A percentile compares a stretch with the other conserved stretches of the same genome.
Conservation (phyloP, 2,797 vertebrate species). For the Acanthurus tractus region DNA sequence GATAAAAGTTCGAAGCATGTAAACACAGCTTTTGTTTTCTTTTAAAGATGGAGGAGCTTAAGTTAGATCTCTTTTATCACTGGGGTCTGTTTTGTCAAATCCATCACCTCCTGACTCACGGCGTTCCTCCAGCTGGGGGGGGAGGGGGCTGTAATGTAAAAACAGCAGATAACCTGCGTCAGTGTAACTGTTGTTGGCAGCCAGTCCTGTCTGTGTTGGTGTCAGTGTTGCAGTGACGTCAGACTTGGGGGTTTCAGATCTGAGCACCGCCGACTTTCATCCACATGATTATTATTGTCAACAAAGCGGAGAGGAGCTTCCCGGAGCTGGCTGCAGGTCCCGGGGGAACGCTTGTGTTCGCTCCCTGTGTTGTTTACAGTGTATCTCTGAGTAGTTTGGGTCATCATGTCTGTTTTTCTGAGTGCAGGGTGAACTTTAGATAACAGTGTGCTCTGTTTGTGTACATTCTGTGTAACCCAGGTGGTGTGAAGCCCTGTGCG, state of each 20-base stretch:
- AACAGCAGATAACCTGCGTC: slow-evolving; percentile 71
- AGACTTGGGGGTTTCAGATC: slow-evolving; percentile 47
- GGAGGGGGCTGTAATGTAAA: slow-evolving; percentile 23
- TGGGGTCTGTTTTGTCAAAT: slow-evolving; percentile 56
- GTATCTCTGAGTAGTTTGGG: slow-evolving; percentile 3
- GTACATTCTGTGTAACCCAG: slow-evolving; percentile 82
- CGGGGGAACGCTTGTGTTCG: slow-evolving; percentile 11
- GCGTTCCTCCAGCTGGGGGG: slow-evolving; percentile 9
- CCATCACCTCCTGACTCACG: slow-evolving; percentile 47
- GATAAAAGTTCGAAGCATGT: slow-evolving; percentile 59
- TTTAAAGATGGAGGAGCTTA: slow-evolving; percentile 41
- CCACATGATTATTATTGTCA: slow-evolving; percentile 50
- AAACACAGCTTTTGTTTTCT: slow-evolving; percentile 61
- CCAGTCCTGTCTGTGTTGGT: slow-evolving; percentile 44
- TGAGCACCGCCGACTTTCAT: slow-evolving; percentile 58
- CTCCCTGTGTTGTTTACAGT: slow-evolving; percentile 19
- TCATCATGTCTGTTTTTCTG: slow-evolving; percentile 30
- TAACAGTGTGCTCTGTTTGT: slow-evolving; percentile 34
- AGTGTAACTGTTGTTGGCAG: slow-evolving; percentile 69
- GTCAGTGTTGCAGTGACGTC: slow-evolving; percentile 67
- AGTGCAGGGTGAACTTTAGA: slow-evolving; percentile 25
- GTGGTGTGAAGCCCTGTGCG: slow-evolving; percentile 98
- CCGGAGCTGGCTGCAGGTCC: slow-evolving; percentile 34
- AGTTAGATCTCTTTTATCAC: slow-evolving; percentile 50
- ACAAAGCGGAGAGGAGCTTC: slow-evolving; percentile 41